Percentiles rank a stretch among this genome's conserved stretches.
Conservation (phyloP, 1,140 invertebrate species). For the Anagrus nilaparvatae region DNA sequence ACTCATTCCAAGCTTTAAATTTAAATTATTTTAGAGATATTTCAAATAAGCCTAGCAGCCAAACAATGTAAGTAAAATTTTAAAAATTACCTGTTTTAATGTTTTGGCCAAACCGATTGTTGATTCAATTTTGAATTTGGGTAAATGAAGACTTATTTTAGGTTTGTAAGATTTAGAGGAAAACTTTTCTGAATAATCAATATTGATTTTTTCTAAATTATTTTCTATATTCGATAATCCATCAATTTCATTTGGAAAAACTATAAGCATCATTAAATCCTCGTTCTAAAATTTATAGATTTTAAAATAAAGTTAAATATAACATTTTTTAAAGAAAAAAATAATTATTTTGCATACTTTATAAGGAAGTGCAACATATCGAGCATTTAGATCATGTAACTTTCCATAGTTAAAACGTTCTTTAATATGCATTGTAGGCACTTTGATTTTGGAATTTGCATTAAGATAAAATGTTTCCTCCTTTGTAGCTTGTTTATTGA, state of each 20-base stretch:
- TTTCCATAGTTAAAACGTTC: too few species aligned
- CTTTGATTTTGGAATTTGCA: not conserved
- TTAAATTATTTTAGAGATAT: not conserved
- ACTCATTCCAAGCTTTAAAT: conserved; percentile 39
- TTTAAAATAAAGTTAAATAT: too few species aligned
- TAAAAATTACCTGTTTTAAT: not conserved
- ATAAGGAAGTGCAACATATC: too few species aligned
- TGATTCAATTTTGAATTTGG: not conserved
- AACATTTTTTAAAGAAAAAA: too few species aligned
- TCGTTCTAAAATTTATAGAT: too few species aligned
- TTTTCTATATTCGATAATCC: not conserved
- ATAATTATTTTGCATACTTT: too few species aligned
- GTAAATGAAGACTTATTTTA: not conserved
- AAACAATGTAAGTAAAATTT: not conserved
- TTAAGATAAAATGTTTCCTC: not conserved
- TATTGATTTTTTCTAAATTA: not conserved
- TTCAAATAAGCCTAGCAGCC: not conserved
- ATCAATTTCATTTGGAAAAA: not conserved
- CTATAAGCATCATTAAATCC: not conserved
- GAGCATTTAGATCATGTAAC: too few species aligned
- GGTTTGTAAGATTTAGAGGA: too few species aligned
- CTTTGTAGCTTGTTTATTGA: not conserved
- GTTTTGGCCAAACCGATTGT: not conserved
- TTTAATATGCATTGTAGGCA: not conserved
- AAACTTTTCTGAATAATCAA: not conserved